These are phyloP conservation scores for Pseudochirops corinnae DNA, from an alignment of 2,797 vertebrate species.

Conservation along the genomic window DNA sequence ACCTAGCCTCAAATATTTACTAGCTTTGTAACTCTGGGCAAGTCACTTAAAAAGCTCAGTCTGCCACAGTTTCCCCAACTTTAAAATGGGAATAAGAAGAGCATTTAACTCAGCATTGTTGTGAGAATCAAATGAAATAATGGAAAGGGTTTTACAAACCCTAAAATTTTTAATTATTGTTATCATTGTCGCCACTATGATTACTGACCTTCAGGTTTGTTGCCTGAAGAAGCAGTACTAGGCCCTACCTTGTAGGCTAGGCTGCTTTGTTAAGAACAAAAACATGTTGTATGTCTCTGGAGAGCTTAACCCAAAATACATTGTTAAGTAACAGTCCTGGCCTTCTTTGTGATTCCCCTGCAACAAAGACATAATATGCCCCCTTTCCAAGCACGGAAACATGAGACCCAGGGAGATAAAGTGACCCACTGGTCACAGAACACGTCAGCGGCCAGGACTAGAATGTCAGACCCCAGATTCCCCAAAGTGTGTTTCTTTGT, in stretches of 20 bases:
- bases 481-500: not conserved
- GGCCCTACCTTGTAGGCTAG: constrained; percentile 42
- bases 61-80: not conserved
- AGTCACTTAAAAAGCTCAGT: not conserved
- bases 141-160: not conserved
- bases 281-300: not conserved
- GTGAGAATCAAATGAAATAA: not conserved
- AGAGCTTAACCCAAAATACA: constrained; percentile 9
- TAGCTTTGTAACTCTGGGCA: not conserved
- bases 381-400: constrained; percentile 14
- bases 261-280: not conserved
- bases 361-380: not conserved
- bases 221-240: not conserved
- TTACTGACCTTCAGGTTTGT: constrained; percentile 9
- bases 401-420: not conserved
- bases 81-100: not conserved
- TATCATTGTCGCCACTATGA: constrained; percentile 2
- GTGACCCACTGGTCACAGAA: not conserved
- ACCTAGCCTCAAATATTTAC: constrained; percentile 2
- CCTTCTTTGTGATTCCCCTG: not conserved
- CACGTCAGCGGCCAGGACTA: not conserved
- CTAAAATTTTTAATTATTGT: not conserved
- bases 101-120: not conserved
- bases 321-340: constrained; percentile 21
- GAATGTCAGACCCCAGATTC: not conserved